A percentile compares a stretch with the other conserved stretches of the same genome.
Evolutionary conservation across 2,113 vertebrate species (phyloP).

Genomic region (Menura novaehollandiae): DNA sequence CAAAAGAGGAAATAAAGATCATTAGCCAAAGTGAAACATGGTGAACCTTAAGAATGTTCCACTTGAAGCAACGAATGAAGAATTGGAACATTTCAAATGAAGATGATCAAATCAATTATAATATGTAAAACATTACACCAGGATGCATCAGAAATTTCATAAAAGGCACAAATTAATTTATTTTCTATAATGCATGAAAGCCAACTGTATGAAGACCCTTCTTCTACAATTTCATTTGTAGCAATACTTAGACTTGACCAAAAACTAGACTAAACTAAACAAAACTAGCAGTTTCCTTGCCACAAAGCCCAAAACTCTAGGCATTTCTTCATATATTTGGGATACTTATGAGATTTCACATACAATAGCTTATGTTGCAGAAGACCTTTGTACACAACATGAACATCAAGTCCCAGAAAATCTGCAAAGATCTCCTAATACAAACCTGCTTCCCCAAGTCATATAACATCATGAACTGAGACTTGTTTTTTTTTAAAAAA

Average conservation of each 20-base stretch:
- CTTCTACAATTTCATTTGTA: neutral
- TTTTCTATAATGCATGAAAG: neutral
- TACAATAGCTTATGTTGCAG: neutral
- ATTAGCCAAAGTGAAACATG: neutral
- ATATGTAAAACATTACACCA: neutral
- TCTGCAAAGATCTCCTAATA: neutral
- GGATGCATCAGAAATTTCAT: neutral
- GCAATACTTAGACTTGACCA: neutral
- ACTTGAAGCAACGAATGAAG: neutral
- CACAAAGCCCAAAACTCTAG: neutral
- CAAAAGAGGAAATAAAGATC: conserved; percentile 23
- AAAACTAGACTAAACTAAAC: neutral
- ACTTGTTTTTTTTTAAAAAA: neutral
- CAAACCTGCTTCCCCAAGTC: neutral
- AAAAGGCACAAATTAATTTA: neutral
- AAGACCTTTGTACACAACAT: neutral
- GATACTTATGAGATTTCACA: neutral
- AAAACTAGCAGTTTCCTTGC: neutral
- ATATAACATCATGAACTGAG: neutral
- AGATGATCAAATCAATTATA: neutral
- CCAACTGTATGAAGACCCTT: neutral
- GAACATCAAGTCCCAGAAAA: neutral
- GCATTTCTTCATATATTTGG: neutral
- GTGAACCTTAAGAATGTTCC: neutral
- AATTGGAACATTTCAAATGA: neutral